Evolutionary conservation across 2,888 invertebrate species (phyloP), one percentile per base, ranked within the genome.

Genomic region (Agriotes lineatus): DNA sequence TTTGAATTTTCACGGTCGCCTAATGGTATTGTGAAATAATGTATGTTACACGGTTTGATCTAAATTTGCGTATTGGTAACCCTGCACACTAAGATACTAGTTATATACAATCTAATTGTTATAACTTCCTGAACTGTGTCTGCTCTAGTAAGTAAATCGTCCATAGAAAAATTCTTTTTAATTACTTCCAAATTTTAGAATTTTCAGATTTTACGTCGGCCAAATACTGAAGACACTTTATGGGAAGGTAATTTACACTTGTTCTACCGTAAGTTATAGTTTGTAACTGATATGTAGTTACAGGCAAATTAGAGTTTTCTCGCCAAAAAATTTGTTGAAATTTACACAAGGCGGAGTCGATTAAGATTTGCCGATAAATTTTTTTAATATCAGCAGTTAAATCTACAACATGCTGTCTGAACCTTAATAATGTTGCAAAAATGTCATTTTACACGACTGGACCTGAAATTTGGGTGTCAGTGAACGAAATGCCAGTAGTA

Each of bases 361-460:
- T 35, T 45, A 6, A 12, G 10, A 45, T 45, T 39, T 25, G 30
- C 3, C 25, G 4, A 20, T 59, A 44, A 30, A 50, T 48, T 35
- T 61, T 52, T 25, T 25, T 25, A 25, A 25, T 25, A 7, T 80
- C 80, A 2, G 74, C 78, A 5, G 67, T 71, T 6, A 80, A 37
- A 1, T 76, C 77, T 20, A 76, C 69, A 7, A 57, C 20, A 45
- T 77, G 69, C 3, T 66, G 66, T 22, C 80, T 70, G 74, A 80
- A 81, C 10, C 77, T 67, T 0, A 77, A 4, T 1, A 80, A 20
- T 33, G 78, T 72, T 0, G 73, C 48, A 48, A 77, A 72, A 2
- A 81, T 37, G 20, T 77, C 73, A 5, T 72, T 61, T 61, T 78
- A 77, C 4, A 58, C 56, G 1, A 37, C 20, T 1, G 58, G 39